Percentiles rank a stretch among this genome's conserved stretches.
Evolutionary conservation across 1,140 invertebrate species (phyloP).

Genomic region (Bombus vancouverensis): DNA sequence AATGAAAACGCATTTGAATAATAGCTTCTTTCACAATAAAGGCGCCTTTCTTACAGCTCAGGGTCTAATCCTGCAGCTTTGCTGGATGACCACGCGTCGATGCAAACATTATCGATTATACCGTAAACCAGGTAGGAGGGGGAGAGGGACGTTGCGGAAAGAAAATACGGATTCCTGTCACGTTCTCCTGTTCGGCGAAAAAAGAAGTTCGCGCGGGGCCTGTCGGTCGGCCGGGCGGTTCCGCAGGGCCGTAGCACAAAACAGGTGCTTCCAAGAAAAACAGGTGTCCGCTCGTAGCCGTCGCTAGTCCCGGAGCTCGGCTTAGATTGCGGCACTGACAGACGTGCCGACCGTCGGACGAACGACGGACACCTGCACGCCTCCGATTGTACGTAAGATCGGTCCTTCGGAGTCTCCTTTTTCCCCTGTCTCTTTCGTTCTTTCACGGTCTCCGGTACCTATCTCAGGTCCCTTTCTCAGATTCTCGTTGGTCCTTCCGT

Average conservation of each 20-base stretch:
- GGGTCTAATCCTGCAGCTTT: background rate
- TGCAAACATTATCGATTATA: conserved; percentile 30
- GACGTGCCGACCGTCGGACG: conserved; percentile 63
- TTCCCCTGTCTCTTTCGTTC: conserved; percentile 8
- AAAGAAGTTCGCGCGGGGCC: conserved; percentile 33
- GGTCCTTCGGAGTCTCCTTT: conserved; percentile 45
- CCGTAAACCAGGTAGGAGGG: background rate
- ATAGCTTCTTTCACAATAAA: background rate
- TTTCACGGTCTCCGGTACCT: background rate
- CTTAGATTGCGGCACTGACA: conserved; percentile 74
- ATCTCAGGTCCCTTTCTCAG: conserved; percentile 26
- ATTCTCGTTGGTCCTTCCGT: conserved; percentile 36
- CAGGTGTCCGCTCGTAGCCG: conserved; percentile 72
- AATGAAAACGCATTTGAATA: background rate
- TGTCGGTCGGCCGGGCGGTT: background rate
- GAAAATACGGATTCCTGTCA: conserved; percentile 45
- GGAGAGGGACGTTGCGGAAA: background rate
- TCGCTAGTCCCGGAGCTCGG: conserved; percentile 62
- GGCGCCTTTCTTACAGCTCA: background rate
- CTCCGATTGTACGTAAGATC: conserved; percentile 75
- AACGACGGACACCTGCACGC: conserved; percentile 76
- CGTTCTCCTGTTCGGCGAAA: conserved; percentile 12
- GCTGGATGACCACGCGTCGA: background rate
- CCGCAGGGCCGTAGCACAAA: conserved; percentile 33
- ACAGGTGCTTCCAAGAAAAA: conserved; percentile 65